phyloP scores from a whole-genome alignment of 1,140 invertebrate genomes.

The Drosophila lacertosa region DNA sequence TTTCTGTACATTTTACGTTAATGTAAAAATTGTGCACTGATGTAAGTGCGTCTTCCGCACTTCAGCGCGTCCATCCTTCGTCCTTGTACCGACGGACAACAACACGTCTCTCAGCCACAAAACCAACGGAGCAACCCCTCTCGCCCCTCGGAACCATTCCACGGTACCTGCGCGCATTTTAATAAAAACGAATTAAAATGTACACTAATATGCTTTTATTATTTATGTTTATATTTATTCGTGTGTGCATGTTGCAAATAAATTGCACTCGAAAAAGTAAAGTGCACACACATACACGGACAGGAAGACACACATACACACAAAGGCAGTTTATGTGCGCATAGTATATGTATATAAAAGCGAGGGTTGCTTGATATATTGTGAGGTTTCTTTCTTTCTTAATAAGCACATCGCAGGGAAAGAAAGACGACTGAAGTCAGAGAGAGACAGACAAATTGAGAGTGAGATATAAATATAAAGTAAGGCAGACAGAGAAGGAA shows the following conservation, averaged over 20 bases:
- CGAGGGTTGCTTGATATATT: background rate
- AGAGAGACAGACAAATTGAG: no score
- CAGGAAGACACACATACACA: background rate
- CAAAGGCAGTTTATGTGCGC: background rate
- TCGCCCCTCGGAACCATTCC: background rate
- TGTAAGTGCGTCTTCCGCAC: slow-evolving; percentile 76
- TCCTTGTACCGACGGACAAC: no score
- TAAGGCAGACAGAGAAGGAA: no score
- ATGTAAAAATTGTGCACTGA: slow-evolving; percentile 80
- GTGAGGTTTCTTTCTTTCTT: no score
- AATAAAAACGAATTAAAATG: slow-evolving; percentile 79
- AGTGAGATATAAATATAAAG: no score
- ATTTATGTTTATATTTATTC: slow-evolving; percentile 67
- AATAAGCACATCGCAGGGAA: no score
- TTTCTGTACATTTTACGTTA: slow-evolving; percentile 59
- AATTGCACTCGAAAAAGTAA: slow-evolving; percentile 54
- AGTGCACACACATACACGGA: slow-evolving; percentile 6
- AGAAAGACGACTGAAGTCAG: no score
- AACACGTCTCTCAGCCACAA: no score
- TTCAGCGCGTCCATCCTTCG: slow-evolving; percentile 36
- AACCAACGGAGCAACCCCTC: background rate
- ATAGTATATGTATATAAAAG: background rate
- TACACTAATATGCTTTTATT: slow-evolving; percentile 79
- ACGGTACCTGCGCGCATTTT: slow-evolving; percentile 59
- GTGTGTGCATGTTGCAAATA: slow-evolving; percentile 49